Percentiles rank a stretch among this genome's conserved stretches.
Conservation (phyloP, 1,140 invertebrate species). For the Dryas iulia region DNA sequence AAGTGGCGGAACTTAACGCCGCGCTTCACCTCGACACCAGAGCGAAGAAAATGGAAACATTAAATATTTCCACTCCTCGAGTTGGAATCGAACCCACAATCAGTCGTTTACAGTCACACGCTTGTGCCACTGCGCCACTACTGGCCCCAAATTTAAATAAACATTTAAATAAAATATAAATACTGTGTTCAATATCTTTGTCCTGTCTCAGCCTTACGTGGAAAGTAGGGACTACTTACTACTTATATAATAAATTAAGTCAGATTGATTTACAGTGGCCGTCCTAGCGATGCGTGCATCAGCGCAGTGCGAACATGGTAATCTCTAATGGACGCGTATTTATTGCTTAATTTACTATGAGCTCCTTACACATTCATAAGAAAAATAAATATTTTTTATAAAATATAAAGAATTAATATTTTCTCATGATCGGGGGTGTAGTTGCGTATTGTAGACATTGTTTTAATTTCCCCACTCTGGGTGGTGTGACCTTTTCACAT, state of each 20-base stretch:
- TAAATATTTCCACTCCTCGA: too few relatives aligned
- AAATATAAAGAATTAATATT: background rate
- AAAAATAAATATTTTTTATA: background rate
- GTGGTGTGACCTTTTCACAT: too few relatives aligned
- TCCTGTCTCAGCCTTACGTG: background rate
- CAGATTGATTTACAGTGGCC: constrained; percentile 14
- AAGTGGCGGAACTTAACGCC: too few relatives aligned
- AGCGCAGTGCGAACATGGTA: background rate
- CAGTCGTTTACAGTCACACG: too few relatives aligned
- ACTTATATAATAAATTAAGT: constrained; percentile 7
- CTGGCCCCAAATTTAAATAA: too few relatives aligned
- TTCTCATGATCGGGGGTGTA: too few relatives aligned
- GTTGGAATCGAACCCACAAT: too few relatives aligned
- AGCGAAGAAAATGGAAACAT: too few relatives aligned
- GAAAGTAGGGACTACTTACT: constrained; percentile 3
- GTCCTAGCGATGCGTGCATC: background rate
- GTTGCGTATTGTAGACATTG: too few relatives aligned
- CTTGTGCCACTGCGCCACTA: too few relatives aligned
- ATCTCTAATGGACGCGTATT: constrained; percentile 13
- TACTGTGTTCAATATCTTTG: background rate
- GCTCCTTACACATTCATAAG: background rate
- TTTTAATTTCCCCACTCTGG: too few relatives aligned
- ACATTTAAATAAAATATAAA: background rate
- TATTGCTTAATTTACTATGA: background rate
- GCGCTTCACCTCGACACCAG: too few relatives aligned